Evolutionary conservation across 2,797 vertebrate genomes (phyloP).

Genomic region (Helostoma temminkii): DNA sequence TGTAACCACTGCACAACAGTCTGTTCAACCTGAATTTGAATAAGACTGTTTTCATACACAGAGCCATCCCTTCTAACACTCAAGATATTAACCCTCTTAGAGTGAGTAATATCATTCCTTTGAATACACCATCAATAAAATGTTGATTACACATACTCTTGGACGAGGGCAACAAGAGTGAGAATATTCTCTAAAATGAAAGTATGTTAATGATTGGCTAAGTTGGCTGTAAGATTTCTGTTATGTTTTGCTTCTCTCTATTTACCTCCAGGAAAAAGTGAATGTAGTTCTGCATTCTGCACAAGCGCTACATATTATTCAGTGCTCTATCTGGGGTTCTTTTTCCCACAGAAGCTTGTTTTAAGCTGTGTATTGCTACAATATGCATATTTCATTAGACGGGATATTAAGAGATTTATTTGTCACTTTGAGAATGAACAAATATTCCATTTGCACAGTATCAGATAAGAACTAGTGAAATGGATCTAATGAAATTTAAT

Average conservation of each 20-base stretch:
- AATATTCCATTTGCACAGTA: conserved; percentile 53
- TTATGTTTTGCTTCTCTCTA: conserved; percentile 12
- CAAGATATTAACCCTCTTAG: conserved; percentile 50
- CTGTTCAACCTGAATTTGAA: conserved; percentile 19
- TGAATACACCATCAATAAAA: conserved; percentile 38
- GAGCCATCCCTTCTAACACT: conserved; percentile 30
- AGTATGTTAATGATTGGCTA: conserved; percentile 13
- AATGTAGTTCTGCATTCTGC: conserved; percentile 19
- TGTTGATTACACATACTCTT: conserved; percentile 51
- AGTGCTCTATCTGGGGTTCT: conserved; percentile 1
- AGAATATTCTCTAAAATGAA: conserved; percentile 17
- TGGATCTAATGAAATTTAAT: conserved; percentile 32
- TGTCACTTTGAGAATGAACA: conserved; percentile 45
- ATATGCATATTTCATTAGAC: conserved; percentile 44
- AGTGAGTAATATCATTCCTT: conserved; percentile 38
- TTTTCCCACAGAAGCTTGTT: conserved; percentile 21
- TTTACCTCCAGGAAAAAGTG: conserved; percentile 24
- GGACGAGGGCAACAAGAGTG: conserved; percentile 28
- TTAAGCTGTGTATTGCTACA: conserved; percentile 39
- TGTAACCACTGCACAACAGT: neutral
- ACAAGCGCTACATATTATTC: neutral
- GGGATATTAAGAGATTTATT: conserved; percentile 63
- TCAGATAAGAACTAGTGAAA: conserved; percentile 40
- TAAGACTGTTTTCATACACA: conserved; percentile 28
- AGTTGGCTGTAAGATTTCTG: conserved; percentile 3